A percentile compares a stretch with the other conserved stretches of the same genome.
phyloP scores from a whole-genome alignment of 1,140 invertebrate species.

The Cotesia vestalis region DNA sequence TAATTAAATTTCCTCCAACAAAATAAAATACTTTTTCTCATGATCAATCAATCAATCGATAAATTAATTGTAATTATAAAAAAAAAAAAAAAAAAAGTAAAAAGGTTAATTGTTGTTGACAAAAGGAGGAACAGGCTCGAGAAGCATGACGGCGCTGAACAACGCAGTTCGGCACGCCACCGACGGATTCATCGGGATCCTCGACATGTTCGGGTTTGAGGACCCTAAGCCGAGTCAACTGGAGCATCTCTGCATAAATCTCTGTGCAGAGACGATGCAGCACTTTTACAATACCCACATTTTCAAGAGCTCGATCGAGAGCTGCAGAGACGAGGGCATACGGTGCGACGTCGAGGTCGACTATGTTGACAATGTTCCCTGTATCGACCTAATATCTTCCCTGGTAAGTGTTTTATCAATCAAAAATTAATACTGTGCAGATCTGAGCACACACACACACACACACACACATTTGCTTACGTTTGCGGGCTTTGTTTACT shows the following conservation, averaged over 20 bases:
- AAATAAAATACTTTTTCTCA: not conserved
- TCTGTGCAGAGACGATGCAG: slow-evolving; percentile 97
- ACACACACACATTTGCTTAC: too few species aligned
- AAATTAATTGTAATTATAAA: slow-evolving; percentile 7
- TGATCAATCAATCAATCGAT: slow-evolving; percentile 16
- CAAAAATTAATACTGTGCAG: not conserved
- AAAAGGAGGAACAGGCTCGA: slow-evolving; percentile 76
- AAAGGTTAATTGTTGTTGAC: slow-evolving; percentile 20
- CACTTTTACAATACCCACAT: slow-evolving; percentile 97
- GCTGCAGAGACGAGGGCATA: slow-evolving; percentile 92
- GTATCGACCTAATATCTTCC: slow-evolving; percentile 94
- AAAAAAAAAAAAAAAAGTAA: not conserved
- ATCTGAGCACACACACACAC: not conserved
- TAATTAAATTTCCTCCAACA: slow-evolving; percentile 47
- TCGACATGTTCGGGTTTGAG: slow-evolving; percentile 97
- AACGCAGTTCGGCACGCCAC: slow-evolving; percentile 93
- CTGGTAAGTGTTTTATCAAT: slow-evolving; percentile 68
- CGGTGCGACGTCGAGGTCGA: slow-evolving; percentile 90
- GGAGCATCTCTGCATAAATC: slow-evolving; percentile 93
- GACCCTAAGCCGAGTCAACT: slow-evolving; percentile 89
- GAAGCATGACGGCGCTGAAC: slow-evolving; percentile 90
- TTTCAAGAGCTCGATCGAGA: slow-evolving; percentile 93
- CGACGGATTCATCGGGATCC: slow-evolving; percentile 92
- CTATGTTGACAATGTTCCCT: slow-evolving; percentile 95
- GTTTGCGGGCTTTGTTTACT: too few species aligned